Base-by-base conservation (phyloP, 2,113 vertebrate species). In the Otus sunia region DNA sequence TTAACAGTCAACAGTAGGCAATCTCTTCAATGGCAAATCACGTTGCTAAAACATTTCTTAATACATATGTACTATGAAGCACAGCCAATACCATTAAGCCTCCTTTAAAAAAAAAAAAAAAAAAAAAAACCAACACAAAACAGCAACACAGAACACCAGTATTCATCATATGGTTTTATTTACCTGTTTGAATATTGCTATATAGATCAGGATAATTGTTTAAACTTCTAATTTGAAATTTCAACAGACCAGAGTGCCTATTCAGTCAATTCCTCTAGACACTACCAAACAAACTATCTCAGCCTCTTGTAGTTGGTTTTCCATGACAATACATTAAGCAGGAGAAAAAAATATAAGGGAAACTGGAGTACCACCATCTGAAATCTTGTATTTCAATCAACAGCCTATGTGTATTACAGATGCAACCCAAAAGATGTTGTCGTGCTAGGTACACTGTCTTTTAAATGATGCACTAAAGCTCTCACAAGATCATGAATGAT, bases 1-100 rank as follows among this genome's bases (percentile, higher is more conserved):
- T 63, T n/a, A 90, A 52, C 34, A 34, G 23, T 75, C 43, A 55
- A 50, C 22, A 69, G 11, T 6, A 22, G 5, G 34, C 9, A 63
- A 50, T 27, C 29, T n/a, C 14, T 63, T 68, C n/a, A 55, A 34
- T 66, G 39, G 16, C 30, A 74, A 43, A 84, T 53, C 43, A 71
- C 13, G 11, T 8, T 36, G 55, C 22, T 52, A 59, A 34, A 78
- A 45, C 10, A 52, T n/a, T 86, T 76, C 52, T 59, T 30, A 63
- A 52, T 6, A n/a, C 2, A 0, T 26, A 12, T 25, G 15, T n/a
- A 36, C 9, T 47, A 71, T 1, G 6, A 86, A 50, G 49, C 21
- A 68, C 18, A 67, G 41, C 15, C 15, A 58, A 8, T 5, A 74
- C 32, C 45, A 63, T 5, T 45, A 85, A 55, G 20, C 2, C 5